Evolutionary conservation across 2,888 invertebrate genomes (phyloP).

Genomic region (Achlya flavicornis): DNA sequence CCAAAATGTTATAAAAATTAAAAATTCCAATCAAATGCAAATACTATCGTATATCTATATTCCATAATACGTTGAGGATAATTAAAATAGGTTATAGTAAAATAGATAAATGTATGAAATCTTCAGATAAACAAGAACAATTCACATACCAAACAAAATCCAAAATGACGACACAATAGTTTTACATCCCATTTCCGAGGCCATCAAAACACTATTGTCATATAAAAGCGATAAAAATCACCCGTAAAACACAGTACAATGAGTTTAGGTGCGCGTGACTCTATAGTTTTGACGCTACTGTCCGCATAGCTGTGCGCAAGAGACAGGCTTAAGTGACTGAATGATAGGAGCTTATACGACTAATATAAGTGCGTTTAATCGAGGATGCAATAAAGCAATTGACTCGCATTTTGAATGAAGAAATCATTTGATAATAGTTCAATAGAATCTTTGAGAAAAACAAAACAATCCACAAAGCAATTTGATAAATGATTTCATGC

Average conservation of each 20-base stretch:
- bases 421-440: too few relatives aligned
- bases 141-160: constrained; percentile 38
- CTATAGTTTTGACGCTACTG: constrained; percentile 21
- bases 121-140: background rate
- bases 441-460: too few relatives aligned
- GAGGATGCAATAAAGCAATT: background rate
- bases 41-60: too few relatives aligned
- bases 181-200: constrained; percentile 29
- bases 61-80: too few relatives aligned
- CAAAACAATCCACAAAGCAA: too few relatives aligned
- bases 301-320: constrained; percentile 16
- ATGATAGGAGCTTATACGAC: background rate
- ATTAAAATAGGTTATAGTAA: background rate
- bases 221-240: constrained; percentile 28
- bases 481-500: too few relatives aligned
- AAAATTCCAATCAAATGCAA: too few relatives aligned
- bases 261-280: constrained; percentile 38
- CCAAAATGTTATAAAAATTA: too few relatives aligned
- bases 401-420: too few relatives aligned
- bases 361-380: background rate
- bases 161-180: constrained; percentile 25
- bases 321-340: constrained; percentile 8
- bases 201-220: constrained; percentile 31
- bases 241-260: constrained; percentile 19
- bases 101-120: background rate